These are phyloP conservation scores for Notechis scutatus DNA, from an alignment of 2,113 vertebrate genomes.

Conservation along the genomic window DNA sequence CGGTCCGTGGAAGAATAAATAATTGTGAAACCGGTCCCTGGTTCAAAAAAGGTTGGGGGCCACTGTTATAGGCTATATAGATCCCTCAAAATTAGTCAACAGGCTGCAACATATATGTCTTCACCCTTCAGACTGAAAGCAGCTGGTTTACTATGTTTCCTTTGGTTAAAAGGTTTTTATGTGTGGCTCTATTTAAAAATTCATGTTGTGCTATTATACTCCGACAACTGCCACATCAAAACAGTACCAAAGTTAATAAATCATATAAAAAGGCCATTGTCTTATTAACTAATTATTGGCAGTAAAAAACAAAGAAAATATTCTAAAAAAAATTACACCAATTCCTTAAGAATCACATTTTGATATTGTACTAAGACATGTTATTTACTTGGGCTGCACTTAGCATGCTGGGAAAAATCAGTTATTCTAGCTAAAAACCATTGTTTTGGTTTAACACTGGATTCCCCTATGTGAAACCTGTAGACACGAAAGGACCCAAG, in stretches of 20 bases:
- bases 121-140: background rate
- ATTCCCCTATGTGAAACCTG: background rate
- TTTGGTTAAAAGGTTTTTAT: background rate
- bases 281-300: background rate
- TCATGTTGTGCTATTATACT: background rate
- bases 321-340: background rate
- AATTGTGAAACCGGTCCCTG: too few relatives aligned
- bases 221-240: background rate
- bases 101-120: background rate
- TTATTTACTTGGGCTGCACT: background rate
- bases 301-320: background rate
- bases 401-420: background rate
- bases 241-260: background rate
- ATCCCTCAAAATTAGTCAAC: conserved; percentile 10
- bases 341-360: background rate
- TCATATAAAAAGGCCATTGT: background rate
- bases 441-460: background rate
- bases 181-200: background rate
- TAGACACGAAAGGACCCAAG: background rate
- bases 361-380: background rate
- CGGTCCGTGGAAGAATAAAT: too few relatives aligned
- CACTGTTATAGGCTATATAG: background rate
- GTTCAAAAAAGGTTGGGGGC: too few relatives aligned
- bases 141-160: background rate
- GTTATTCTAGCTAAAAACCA: background rate